Evolutionary conservation across 2,113 vertebrate species (phyloP), one percentile per base, ranked within the genome.

Genomic region (Psilopogon haemacephalus): DNA sequence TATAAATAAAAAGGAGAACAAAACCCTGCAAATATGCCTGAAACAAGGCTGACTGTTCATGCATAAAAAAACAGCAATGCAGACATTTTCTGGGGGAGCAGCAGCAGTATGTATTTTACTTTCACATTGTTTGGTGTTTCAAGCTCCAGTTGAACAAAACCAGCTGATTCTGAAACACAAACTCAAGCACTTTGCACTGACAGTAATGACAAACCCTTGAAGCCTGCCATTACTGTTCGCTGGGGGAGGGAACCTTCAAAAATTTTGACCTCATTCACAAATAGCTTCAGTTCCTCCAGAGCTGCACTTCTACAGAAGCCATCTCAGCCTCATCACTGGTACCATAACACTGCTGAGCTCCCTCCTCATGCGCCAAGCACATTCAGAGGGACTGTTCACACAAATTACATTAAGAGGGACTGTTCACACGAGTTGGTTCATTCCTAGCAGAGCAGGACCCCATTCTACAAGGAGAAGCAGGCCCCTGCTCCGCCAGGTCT

Each of bases 351-450:
- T 2, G 2, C 54, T 33, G 67, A 83, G 17, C 30, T 76, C 38
- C 48, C 28, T 30, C 8, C 17, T 72, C 24, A 5, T 0, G 4
- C 19, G 62, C 21, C 42, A 69, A 38, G 23, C 1, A 3, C 30
- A 26, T 15, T 48, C 35, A 62, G 35, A 72, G 12, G 35, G 27
- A 68, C 13, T 2, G n/a, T 12, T 40, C 14, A 3, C 44, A 44
- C n/a, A n/a, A n/a, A n/a, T n/a, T n/a, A n/a, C n/a, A n/a, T n/a
- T n/a, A n/a, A n/a, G 44, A 44, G 17, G 44, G 44, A 46, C 44
- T 54, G 56, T 35, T 7, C 14, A 44, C 1, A 5, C 2, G 7
- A 35, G 0, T 0, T 1, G 6, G 32, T 20, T 52, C 1, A 0
- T 7, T 68, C 24, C 23, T 27, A 80, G 35, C 0, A 0, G 4